Evolutionary conservation across 2,797 vertebrate species (phyloP).

Genomic region (Okamejei kenojei): DNA sequence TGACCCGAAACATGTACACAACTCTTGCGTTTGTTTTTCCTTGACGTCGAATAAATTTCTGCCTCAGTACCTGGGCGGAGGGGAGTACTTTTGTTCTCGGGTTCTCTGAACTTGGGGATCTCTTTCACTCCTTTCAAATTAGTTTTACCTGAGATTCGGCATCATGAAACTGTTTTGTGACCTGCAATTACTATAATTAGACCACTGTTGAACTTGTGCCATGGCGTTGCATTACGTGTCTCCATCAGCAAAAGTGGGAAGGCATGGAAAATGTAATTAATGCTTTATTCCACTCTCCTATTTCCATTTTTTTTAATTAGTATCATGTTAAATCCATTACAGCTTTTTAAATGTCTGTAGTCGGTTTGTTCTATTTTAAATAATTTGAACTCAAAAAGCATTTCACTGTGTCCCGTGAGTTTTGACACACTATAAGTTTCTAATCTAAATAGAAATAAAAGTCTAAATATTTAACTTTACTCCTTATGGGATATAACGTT

Average conservation of each 20-base stretch:
- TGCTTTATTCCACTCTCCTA: no score
- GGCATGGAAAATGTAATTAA: background rate
- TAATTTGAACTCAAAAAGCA: no score
- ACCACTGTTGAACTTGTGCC: background rate
- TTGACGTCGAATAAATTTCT: background rate
- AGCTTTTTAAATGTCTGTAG: background rate
- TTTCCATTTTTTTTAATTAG: no score
- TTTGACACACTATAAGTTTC: background rate
- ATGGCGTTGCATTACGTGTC: background rate
- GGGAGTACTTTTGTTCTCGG: no score
- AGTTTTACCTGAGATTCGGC: background rate
- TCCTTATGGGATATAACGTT: background rate
- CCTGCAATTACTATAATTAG: background rate
- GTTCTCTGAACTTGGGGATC: background rate
- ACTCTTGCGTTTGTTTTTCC: no score
- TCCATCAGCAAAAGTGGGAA: background rate
- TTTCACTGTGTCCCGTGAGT: background rate
- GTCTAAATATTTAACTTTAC: background rate
- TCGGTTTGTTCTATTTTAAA: background rate
- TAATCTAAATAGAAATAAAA: background rate
- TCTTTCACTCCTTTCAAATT: background rate
- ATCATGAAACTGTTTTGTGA: background rate
- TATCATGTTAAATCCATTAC: background rate
- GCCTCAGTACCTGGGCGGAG: no score
- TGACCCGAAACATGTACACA: no score